Evolutionary conservation across 2,113 vertebrate genomes (phyloP), one percentile per base, ranked within the genome.

Genomic region (Cololabis saira): DNA sequence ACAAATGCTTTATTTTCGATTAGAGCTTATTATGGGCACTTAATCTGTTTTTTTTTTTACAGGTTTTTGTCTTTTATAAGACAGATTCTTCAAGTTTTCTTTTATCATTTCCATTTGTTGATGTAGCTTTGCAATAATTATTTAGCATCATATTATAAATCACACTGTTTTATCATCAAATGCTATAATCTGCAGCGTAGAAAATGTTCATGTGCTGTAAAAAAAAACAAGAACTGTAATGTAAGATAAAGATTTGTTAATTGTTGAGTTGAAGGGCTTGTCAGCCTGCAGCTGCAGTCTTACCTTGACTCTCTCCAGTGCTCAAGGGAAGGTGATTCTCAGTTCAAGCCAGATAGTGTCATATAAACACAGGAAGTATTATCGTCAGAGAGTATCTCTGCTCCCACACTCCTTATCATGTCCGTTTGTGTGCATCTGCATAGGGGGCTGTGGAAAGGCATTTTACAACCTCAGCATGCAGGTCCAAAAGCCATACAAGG

Each of bases 301-400:
- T 87, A 91, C 90, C 90, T 82, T 13, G 27, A 22, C 62, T 77
- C 49, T 67, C 21, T 74, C 17, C 37, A 5, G 0, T 27, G 64
- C 37, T 51, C 62, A 27, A 51, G 48, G 56, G 45, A 64, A 67
- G 76, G 51, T 82, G 60, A 14, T 14, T 18, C 52, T 27, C 11
- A 41, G 54, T 77, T 64, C 40, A 64, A 61, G 43, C 7, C 18
- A 59, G 74, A 81, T 58, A 61, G 71, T 12, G 12, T 16, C 30
- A 80, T 79, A 62, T 71, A 69, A 58, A 71, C 15, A 49, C 41
- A 45, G 57, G 64, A 71, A 67, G 47, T 40, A 10, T 63, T 67
- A 44, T 76, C 58, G 58, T 73, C 62, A 67, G 12, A 40, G 45
- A 45, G 10, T 7, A 60, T 78, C 19, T 18, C 75, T 61, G 30